Evolutionary conservation across 2,113 vertebrate species (phyloP).

Genomic region (Channa argus): DNA sequence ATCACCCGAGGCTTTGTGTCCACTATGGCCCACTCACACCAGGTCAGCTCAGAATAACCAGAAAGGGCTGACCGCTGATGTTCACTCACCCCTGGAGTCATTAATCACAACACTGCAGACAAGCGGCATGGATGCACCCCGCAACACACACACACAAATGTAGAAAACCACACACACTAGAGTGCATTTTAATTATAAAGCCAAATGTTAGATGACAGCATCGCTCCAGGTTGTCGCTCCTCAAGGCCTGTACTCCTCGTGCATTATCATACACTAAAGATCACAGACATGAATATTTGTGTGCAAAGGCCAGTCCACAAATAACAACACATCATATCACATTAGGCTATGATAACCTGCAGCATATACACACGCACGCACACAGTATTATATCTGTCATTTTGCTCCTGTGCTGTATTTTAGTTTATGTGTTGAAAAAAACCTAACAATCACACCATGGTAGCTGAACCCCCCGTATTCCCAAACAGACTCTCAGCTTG

Average conservation of each 20-base stretch:
- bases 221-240: slow-evolving; percentile 69
- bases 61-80: slow-evolving; percentile 62
- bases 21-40: slow-evolving; percentile 63
- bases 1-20: slow-evolving; percentile 70
- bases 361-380: slow-evolving; percentile 16
- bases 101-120: slow-evolving; percentile 74
- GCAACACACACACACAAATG: slow-evolving; percentile 17
- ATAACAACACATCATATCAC: slow-evolving; percentile 66
- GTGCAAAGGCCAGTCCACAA: slow-evolving; percentile 38
- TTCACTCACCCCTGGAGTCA: slow-evolving; percentile 72
- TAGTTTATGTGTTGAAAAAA: too few relatives aligned
- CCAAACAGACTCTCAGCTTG: slow-evolving; percentile 58
- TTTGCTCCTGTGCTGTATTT: slow-evolving; percentile 53
- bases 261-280: slow-evolving; percentile 56
- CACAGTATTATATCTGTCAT: background rate
- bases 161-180: slow-evolving; percentile 24
- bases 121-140: slow-evolving; percentile 33
- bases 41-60: slow-evolving; percentile 78
- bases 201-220: slow-evolving; percentile 74
- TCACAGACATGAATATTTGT: slow-evolving; percentile 46
- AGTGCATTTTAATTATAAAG: slow-evolving; percentile 65
- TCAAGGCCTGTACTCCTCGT: slow-evolving; percentile 54
- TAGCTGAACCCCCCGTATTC: slow-evolving; percentile 50
- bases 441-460: slow-evolving; percentile 39
- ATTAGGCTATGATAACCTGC: slow-evolving; percentile 50